Evolutionary conservation across 2,888 invertebrate genomes (phyloP), one percentile per base, ranked within the genome.

Genomic region (Thalpophila matura): DNA sequence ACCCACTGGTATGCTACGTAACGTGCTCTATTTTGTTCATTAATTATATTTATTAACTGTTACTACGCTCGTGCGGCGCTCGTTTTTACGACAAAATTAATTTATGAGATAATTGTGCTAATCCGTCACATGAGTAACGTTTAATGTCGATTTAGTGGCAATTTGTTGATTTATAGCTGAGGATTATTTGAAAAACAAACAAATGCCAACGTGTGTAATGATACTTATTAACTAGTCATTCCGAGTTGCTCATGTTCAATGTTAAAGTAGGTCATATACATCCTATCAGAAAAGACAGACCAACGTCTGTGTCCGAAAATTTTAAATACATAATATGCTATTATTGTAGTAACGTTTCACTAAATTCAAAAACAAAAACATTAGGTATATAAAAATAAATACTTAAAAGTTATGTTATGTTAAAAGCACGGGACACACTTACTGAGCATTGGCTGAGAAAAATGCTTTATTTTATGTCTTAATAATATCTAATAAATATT

Each of bases 1-100:
- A 77, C 81, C 80, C 83, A 79, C 79, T 45, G 45, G 54, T 61
- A 71, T 63, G 71, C 9, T 37, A 24, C 46, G 79, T 47, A 77
- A 47, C 50, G 42, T 70, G 79, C 81, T 81, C 81, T 75, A 77
- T 67, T 77, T 76, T n/a, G 27, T 62, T 49, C 40, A 60, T 27
- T 61, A 58, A 60, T 61, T 58, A 64, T 33, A 56, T 70, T 64
- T 67, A 63, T 57, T 37, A 62, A 43, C 60, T 63, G 50, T 53
- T 53, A 50, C 24, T 46, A 12, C 7, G 29, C 42, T 33, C 38
- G 22, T 10, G 35, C 20, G 20, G 22, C n/a, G 9, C 24, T 45
- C 10, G 47, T 51, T 67, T 71, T 71, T 71, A 68, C 49, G 26
- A 73, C 55, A 73, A 59, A 60, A 50, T 58, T 57, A 62, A 72